Evolutionary conservation across 2,888 invertebrate genomes (phyloP).

Genomic region (Sphinx pinastri): DNA sequence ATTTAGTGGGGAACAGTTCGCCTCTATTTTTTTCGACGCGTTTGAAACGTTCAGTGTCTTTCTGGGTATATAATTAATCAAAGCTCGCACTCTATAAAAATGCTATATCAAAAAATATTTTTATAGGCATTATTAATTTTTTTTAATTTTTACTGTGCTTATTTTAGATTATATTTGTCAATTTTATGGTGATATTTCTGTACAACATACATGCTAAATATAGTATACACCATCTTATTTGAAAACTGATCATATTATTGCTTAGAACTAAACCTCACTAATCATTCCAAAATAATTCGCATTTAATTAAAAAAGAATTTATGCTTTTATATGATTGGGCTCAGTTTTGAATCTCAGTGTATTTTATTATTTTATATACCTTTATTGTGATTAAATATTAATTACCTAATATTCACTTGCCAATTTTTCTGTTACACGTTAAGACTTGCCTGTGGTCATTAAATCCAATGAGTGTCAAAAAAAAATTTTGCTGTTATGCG

Average conservation of each 20-base stretch:
- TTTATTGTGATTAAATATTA: slow-evolving; percentile 31
- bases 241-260: background rate
- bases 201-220: background rate
- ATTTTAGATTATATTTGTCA: background rate
- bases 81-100: too few species aligned
- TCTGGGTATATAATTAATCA: too few species aligned
- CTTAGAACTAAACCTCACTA: background rate
- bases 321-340: slow-evolving; percentile 35
- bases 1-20: too few species aligned
- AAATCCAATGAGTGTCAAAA: slow-evolving; percentile 5
- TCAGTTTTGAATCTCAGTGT: slow-evolving; percentile 44
- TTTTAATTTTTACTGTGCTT: background rate
- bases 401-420: slow-evolving; percentile 41
- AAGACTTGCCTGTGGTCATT: slow-evolving; percentile 36
- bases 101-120: background rate
- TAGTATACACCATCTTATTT: too few species aligned
- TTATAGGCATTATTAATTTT: background rate
- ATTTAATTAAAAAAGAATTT: slow-evolving; percentile 20
- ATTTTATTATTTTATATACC: slow-evolving; percentile 34
- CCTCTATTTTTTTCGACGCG: too few species aligned
- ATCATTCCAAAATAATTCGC: slow-evolving; percentile 27
- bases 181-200: too few species aligned
- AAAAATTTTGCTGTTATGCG: background rate
- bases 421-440: slow-evolving; percentile 36
- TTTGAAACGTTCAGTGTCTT: too few species aligned